A percentile compares a stretch with the other conserved stretches of the same genome.
Conservation (phyloP, 2,888 invertebrate species). For the Amphipyra berbera region DNA sequence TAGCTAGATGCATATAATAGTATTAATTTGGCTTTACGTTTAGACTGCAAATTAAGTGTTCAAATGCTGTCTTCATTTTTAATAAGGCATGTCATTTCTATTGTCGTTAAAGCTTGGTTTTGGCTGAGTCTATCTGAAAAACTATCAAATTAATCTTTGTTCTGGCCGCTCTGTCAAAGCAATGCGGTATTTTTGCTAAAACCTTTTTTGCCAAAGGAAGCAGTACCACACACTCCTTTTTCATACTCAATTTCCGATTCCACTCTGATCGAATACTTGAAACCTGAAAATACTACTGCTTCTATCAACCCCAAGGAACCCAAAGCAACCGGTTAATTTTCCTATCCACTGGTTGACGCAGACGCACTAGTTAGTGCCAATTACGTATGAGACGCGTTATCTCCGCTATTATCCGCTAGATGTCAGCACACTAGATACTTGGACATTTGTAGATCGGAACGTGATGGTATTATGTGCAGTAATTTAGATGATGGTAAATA, state of each 20-base stretch:
- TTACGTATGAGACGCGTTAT: slow-evolving; percentile 56
- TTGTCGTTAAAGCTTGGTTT: no score
- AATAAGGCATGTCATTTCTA: no score
- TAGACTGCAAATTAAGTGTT: no score
- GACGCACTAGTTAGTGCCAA: slow-evolving; percentile 57
- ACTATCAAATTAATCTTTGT: no score
- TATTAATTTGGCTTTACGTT: no score
- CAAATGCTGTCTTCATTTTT: no score
- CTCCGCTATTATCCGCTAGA: slow-evolving; percentile 50
- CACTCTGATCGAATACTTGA: not conserved
- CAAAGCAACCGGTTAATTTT: slow-evolving; percentile 60
- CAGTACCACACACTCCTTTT: not conserved
- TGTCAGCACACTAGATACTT: slow-evolving; percentile 29
- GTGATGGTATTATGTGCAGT: not conserved
- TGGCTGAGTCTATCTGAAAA: no score
- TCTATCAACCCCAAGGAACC: slow-evolving; percentile 26
- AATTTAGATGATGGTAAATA: slow-evolving; percentile 5
- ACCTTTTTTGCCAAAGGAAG: no score
- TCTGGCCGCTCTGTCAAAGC: no score
- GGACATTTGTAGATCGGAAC: slow-evolving; percentile 30
- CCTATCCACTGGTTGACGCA: slow-evolving; percentile 59
- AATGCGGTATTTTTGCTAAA: no score
- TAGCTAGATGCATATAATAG: no score
- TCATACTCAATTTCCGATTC: not conserved
- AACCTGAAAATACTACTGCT: not conserved